Percentiles rank a stretch among this genome's conserved stretches.
phyloP scores from a whole-genome alignment of 2,888 invertebrate species.

The Sphinx pinastri region DNA sequence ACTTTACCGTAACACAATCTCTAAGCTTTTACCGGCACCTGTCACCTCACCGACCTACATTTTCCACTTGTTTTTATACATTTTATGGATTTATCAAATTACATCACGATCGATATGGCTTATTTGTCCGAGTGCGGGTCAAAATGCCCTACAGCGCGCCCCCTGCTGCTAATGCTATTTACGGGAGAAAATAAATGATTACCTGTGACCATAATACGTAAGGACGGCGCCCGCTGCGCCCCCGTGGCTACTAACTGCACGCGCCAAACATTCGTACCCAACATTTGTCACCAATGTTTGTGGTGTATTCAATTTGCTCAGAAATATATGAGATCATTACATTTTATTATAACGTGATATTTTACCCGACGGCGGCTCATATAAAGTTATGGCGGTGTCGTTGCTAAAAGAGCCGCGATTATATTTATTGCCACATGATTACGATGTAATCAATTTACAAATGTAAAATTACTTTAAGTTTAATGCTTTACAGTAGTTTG shows the following conservation, averaged over 20 bases:
- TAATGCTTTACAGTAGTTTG: neutral
- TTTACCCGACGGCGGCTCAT: conserved; percentile 18
- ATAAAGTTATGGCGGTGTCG: conserved; percentile 25
- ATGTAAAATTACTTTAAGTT: neutral
- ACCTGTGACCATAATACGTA: conserved; percentile 60
- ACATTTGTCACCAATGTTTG: conserved; percentile 35
- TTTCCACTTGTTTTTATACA: conserved; percentile 32
- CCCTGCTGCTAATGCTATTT: conserved; percentile 79
- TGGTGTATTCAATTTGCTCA: conserved; percentile 38
- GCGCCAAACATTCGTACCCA: conserved; percentile 10
- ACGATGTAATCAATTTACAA: neutral
- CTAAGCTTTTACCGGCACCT: conserved; percentile 60
- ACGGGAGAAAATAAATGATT: conserved; percentile 75
- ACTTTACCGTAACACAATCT: conserved; percentile 62
- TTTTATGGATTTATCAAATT: conserved; percentile 34
- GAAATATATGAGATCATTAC: conserved; percentile 26
- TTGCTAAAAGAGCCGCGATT: conserved; percentile 28
- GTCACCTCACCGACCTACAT: conserved; percentile 44
- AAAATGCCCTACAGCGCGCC: conserved; percentile 71
- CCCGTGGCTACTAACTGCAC: conserved; percentile 40
- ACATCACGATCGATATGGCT: conserved; percentile 30
- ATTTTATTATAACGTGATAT: conserved; percentile 28
- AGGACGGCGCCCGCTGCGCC: conserved; percentile 56
- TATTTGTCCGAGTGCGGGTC: conserved; percentile 53
- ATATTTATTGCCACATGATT: conserved; percentile 23